These are phyloP conservation scores for Leguminivora glycinivorella DNA, from an alignment of 1,140 invertebrate species.

Conservation along the genomic window DNA sequence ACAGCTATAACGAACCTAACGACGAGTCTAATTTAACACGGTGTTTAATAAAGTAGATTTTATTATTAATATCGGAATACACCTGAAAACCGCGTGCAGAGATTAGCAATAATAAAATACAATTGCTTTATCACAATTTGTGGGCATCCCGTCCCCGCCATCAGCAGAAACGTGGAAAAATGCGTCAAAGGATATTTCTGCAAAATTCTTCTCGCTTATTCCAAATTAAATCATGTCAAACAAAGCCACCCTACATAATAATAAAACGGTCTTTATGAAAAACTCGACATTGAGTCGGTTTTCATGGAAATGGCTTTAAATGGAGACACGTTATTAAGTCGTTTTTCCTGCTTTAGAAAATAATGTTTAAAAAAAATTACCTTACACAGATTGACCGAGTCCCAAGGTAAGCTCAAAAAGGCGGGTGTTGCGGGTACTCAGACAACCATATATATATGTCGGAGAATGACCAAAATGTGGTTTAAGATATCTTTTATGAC, in stretches of 20 bases:
- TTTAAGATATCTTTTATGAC: too few species aligned
- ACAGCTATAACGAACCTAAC: too few species aligned
- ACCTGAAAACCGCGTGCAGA: neutral
- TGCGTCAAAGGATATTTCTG: conserved; percentile 34
- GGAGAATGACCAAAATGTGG: too few species aligned
- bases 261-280: conserved; percentile 31
- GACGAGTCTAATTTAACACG: too few species aligned
- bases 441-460: too few species aligned
- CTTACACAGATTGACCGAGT: too few species aligned
- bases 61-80: too few species aligned
- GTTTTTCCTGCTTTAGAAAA: too few species aligned
- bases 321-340: neutral
- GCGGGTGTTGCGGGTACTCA: too few species aligned
- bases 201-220: conserved; percentile 35
- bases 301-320: neutral
- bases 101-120: neutral
- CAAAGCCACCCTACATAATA: conserved; percentile 44
- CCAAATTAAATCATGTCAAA: conserved; percentile 49
- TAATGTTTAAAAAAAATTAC: too few species aligned
- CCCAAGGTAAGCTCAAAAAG: too few species aligned
- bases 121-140: conserved; percentile 30
- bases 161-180: conserved; percentile 22
- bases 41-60: too few species aligned
- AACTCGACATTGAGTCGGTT: conserved; percentile 25
- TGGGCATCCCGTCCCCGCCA: conserved; percentile 30